Evolutionary conservation across 2,113 vertebrate genomes (phyloP).

Genomic region (Tichodroma muraria): DNA sequence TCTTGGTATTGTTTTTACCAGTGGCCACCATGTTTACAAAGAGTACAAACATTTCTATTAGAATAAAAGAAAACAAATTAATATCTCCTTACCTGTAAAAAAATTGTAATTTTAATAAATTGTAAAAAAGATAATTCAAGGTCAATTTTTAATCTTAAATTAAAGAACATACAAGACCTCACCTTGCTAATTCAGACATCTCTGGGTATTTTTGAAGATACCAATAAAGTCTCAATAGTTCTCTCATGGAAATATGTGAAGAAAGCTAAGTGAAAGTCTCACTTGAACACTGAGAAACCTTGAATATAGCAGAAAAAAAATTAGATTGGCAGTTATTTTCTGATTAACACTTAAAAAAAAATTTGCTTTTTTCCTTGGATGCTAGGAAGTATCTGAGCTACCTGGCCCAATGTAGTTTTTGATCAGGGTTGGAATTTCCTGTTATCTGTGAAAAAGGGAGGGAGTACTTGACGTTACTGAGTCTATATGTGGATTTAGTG

Average conservation of each 20-base stretch:
- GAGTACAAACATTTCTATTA: not conserved
- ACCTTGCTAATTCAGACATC: not conserved
- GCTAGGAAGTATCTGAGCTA: not conserved
- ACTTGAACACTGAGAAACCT: not conserved
- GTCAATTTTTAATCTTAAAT: not conserved
- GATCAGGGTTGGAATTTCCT: slow-evolving; percentile 15
- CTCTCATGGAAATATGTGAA: not conserved
- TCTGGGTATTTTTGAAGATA: not conserved
- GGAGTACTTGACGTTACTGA: not conserved
- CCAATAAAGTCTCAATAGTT: not conserved
- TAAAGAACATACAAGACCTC: not conserved
- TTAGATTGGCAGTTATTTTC: not conserved
- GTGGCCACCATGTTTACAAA: not conserved
- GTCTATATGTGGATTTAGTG: not conserved
- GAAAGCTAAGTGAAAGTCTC: not conserved
- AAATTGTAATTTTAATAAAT: no score
- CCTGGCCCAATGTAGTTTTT: not conserved
- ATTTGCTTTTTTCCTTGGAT: not conserved
- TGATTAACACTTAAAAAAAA: not conserved
- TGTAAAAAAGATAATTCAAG: no score
- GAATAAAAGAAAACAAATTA: not conserved
- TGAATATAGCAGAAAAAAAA: not conserved
- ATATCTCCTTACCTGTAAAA: not conserved
- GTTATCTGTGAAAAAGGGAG: not conserved
- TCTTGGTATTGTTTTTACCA: not conserved